Evolutionary conservation across 2,113 vertebrate species (phyloP), one percentile per base, ranked within the genome.

Genomic region (Rhea americana): DNA sequence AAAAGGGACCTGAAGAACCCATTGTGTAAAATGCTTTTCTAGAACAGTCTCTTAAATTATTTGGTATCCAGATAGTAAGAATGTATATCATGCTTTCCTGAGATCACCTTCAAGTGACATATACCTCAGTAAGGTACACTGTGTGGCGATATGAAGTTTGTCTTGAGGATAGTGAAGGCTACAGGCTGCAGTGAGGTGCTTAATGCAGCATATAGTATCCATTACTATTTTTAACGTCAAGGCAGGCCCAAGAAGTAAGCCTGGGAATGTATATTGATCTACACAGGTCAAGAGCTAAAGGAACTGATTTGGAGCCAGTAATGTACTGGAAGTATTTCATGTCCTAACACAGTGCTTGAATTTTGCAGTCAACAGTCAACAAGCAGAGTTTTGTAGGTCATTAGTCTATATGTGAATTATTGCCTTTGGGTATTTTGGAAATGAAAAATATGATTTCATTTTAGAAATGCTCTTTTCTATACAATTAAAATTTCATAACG

Each of bases 401-500:
- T 91, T 95, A 77, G 19, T 81, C 84, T 93, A 88, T 78, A 87
- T 71, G 61, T 91, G 77, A 91, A 87, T 77, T 93, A 93, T 88
- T 94, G 59, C 77, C 59, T 43, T n/a, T 67, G 43, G 82, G 59
- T 85, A 81, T n/a, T 81, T 30, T 25, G 66, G 71, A 84, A 90
- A 80, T 83, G 24, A 50, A 84, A 91, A 92, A 82, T 21, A 53
- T 16, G 26, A 68, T 91, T 96, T 93, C 53, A 65, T 89, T 93
- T 87, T 48, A 72, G 51, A 94, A 95, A 92, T 93, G 53, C 3
- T 91, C 47, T 93, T 93, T 94, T 78, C 61, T 75, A 61, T 75
- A 41, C 75, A 94, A 93, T 96, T 95, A 93, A 92, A 82, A 89
- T 78, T 93, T 87, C 85, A 91, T 94, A 86, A 76, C 82, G 62